phyloP scores from a whole-genome alignment of 2,113 vertebrate genomes.

The Pterocles burchelli region DNA sequence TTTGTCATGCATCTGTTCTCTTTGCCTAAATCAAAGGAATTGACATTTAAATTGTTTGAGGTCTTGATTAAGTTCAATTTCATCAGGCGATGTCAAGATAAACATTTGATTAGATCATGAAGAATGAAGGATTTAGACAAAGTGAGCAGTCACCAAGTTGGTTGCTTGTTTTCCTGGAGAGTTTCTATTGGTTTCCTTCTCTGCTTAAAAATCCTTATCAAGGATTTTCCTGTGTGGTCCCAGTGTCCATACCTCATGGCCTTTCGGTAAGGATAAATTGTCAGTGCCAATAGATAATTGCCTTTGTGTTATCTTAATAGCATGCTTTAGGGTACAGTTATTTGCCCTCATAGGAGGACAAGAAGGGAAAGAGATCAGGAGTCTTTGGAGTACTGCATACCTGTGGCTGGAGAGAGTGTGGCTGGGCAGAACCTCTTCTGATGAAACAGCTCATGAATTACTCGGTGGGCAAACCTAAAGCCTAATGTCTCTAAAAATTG shows the following conservation, averaged over 20 bases:
- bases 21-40: neutral
- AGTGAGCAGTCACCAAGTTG: neutral
- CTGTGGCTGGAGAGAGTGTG: neutral
- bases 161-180: neutral
- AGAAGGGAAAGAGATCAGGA: neutral
- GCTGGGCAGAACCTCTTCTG: neutral
- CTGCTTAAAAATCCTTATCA: neutral
- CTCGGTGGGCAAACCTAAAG: neutral
- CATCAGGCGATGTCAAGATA: neutral
- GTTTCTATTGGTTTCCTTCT: neutral
- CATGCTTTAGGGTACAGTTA: neutral
- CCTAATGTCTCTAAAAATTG: neutral
- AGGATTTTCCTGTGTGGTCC: neutral
- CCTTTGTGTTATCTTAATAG: neutral
- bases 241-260: accelerated
- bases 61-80: neutral
- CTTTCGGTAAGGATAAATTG: neutral
- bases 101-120: neutral
- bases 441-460: neutral
- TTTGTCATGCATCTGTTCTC: neutral
- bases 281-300: neutral
- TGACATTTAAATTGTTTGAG: neutral
- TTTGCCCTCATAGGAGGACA: neutral
- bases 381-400: neutral
- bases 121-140: neutral